Conservation (phyloP, 2,797 vertebrate genomes). For the Pelobates cultripes region DNA sequence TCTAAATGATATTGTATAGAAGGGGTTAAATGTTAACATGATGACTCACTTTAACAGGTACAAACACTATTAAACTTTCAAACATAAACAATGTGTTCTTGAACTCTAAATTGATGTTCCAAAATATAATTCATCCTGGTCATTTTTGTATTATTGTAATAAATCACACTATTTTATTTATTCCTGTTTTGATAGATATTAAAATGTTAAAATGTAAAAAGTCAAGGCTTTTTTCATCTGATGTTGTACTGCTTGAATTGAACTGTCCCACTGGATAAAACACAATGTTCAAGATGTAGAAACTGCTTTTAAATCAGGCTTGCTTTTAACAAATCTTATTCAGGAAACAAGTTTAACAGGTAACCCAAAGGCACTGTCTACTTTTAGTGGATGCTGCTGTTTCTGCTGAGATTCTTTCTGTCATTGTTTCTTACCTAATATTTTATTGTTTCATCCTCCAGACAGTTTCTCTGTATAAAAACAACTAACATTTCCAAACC, state of each 20-base stretch:
- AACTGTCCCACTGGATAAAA: constrained; percentile 29
- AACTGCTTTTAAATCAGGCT: constrained; percentile 50
- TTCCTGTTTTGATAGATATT: background rate
- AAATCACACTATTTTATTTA: background rate
- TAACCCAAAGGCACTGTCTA: constrained; percentile 43
- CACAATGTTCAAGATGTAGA: constrained; percentile 14
- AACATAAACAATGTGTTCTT: background rate
- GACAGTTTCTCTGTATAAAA: constrained; percentile 61
- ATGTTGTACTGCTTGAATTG: constrained; percentile 34
- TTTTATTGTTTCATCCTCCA: constrained; percentile 57
- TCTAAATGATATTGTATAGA: too few relatives aligned
- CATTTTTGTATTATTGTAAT: background rate
- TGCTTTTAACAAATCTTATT: constrained; percentile 26
- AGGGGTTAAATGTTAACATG: too few relatives aligned
- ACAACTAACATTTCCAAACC: constrained; percentile 52
- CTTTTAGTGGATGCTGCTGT: constrained; percentile 47
- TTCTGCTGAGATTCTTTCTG: constrained; percentile 51
- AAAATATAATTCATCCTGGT: background rate
- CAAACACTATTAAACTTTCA: too few relatives aligned
- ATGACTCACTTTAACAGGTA: too few relatives aligned
- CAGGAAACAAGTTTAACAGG: constrained; percentile 8
- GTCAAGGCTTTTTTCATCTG: constrained; percentile 27
- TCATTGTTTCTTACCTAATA: constrained; percentile 60
- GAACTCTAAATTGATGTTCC: background rate
- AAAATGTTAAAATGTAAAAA: background rate